Conservation (phyloP, 2,113 vertebrate genomes). For the Eurypyga helias region DNA sequence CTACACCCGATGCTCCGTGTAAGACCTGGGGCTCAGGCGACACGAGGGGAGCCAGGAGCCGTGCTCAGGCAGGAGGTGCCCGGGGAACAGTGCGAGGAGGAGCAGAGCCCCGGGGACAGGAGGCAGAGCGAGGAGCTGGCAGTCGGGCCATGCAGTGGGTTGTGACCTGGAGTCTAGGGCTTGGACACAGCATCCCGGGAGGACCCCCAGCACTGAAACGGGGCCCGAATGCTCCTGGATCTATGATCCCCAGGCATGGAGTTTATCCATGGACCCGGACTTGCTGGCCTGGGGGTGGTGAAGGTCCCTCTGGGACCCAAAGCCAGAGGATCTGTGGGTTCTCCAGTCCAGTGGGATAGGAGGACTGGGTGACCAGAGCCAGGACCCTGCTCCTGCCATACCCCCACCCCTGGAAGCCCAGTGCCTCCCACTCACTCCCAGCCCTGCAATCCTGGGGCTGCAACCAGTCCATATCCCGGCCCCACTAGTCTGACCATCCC, state of each 20-base stretch:
- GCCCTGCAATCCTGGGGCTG: not conserved
- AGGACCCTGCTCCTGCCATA: rapidly evolving
- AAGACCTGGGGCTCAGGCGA: not conserved
- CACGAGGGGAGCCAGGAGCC: rapidly evolving
- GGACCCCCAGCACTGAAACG: rapidly evolving
- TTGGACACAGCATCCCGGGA: not conserved
- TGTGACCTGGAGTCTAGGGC: rapidly evolving
- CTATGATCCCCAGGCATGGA: rapidly evolving
- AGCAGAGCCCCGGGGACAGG: rapidly evolving
- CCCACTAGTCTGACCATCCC: not conserved
- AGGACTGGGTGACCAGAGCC: slow-evolving; percentile 67
- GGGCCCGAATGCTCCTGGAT: not conserved
- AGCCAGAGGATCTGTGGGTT: not conserved
- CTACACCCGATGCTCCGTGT: not conserved
- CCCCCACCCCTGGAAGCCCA: rapidly evolving
- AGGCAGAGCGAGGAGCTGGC: not conserved
- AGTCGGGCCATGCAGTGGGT: rapidly evolving
- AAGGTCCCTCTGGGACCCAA: not conserved
- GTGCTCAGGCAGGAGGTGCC: not conserved
- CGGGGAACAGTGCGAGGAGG: not conserved
- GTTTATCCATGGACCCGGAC: not conserved
- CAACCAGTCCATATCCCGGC: not conserved
- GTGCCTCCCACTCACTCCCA: not conserved
- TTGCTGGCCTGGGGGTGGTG: rapidly evolving
- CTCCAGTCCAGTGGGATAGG: not conserved